Conservation (phyloP, 2,797 vertebrate genomes). For the Alosa sapidissima region DNA sequence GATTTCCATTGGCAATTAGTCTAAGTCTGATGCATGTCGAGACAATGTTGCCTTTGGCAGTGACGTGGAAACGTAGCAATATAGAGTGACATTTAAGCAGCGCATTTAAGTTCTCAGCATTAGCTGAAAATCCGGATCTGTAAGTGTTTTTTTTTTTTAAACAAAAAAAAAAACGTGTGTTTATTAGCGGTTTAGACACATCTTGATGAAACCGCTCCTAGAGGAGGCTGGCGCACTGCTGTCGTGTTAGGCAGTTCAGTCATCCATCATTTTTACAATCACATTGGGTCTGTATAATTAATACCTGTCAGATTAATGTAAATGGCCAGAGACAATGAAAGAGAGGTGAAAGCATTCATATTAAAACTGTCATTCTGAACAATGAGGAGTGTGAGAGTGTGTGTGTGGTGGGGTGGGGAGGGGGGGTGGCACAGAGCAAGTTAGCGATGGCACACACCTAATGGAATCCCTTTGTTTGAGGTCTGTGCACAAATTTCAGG, state of each 20-base stretch:
- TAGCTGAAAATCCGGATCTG: not conserved
- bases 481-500: not conserved
- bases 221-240: constrained; percentile 10
- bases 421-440: not conserved
- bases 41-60: not conserved
- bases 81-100: not conserved
- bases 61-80: not conserved
- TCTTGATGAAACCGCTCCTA: not conserved
- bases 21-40: not conserved
- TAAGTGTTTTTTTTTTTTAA: too few species aligned
- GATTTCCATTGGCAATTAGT: not conserved
- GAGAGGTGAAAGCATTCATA: constrained; percentile 47
- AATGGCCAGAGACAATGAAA: constrained; percentile 45
- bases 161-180: not conserved
- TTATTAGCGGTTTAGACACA: not conserved
- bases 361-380: constrained; percentile 51
- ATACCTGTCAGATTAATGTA: constrained; percentile 45
- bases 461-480: constrained; percentile 16
- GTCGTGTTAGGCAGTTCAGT: constrained; percentile 39
- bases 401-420: not conserved
- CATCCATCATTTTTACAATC: constrained; percentile 44
- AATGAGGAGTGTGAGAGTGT: constrained; percentile 12
- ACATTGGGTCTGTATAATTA: constrained; percentile 47
- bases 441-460: not conserved
- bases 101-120: not conserved